Evolutionary conservation across 2,888 invertebrate species (phyloP).

Genomic region (Brachypalpus laphriformis): DNA sequence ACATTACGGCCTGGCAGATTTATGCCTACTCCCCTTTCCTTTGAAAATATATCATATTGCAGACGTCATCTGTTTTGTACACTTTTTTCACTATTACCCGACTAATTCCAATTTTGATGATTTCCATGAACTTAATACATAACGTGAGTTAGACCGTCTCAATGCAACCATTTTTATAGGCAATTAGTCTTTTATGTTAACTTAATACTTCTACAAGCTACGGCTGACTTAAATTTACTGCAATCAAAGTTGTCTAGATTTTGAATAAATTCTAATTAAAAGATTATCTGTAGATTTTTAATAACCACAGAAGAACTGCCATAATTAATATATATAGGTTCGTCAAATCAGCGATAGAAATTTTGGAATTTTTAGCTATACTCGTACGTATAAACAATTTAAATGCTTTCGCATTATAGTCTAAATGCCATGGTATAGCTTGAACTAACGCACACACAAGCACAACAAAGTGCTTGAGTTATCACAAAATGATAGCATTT

Average conservation of each 20-base stretch:
- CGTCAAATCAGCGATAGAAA: neutral
- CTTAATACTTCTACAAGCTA: constrained; percentile 19
- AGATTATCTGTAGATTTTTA: neutral
- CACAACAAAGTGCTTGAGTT: neutral
- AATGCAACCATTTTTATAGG: constrained; percentile 4
- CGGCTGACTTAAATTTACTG: constrained; percentile 4
- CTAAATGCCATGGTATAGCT: neutral
- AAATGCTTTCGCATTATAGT: neutral
- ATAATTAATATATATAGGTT: neutral
- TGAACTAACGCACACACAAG: too few species aligned
- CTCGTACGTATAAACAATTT: neutral
- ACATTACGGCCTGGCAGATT: too few species aligned
- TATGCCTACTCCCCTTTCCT: too few species aligned
- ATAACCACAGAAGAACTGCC: neutral
- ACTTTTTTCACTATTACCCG: constrained; percentile 14
- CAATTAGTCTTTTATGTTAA: neutral
- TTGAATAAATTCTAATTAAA: constrained; percentile 3
- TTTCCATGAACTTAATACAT: constrained; percentile 18
- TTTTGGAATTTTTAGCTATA: neutral
- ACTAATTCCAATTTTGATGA: neutral
- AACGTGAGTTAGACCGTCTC: constrained; percentile 22
- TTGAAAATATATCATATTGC: too few species aligned
- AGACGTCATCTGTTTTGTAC: too few species aligned
- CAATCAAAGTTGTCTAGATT: neutral
- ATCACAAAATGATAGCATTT: constrained; percentile 34